phyloP scores from a whole-genome alignment of 2,888 invertebrate genomes.

The Eupithecia insigniata region DNA sequence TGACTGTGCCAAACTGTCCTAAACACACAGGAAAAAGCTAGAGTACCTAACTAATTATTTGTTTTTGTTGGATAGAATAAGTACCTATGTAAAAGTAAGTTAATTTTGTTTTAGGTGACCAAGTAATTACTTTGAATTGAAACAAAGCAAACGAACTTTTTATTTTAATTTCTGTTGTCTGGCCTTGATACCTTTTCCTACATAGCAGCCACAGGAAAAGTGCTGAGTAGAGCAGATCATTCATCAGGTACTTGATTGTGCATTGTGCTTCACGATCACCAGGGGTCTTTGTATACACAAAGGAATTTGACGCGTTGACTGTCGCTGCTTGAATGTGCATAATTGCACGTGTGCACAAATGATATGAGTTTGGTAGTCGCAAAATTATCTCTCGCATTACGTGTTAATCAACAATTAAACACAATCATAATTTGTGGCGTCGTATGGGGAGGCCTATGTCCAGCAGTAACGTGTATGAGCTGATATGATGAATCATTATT shows the following conservation, averaged over 20 bases:
- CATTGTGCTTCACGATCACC: neutral
- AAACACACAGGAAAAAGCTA: neutral
- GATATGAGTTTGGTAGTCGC: neutral
- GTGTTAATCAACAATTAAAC: neutral
- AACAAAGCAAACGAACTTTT: conserved; percentile 7
- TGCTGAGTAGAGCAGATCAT: conserved; percentile 27
- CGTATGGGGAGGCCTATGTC: too few species aligned
- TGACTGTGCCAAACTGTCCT: neutral
- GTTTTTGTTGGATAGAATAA: neutral
- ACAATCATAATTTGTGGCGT: too few species aligned
- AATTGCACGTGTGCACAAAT: neutral
- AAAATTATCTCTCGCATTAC: neutral
- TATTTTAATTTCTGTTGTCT: conserved; percentile 20
- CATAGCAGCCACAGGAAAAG: conserved; percentile 37
- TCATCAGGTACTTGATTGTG: neutral
- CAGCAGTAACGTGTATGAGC: too few species aligned
- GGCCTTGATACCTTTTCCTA: conserved; percentile 29
- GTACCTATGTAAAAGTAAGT: conserved; percentile 8
- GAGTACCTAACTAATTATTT: neutral
- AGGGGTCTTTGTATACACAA: neutral
- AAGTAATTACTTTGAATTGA: conserved; percentile 2
- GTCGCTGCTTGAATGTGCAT: neutral
- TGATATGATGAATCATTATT: too few species aligned
- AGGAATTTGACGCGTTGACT: neutral
- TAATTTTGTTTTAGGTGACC: neutral